phyloP scores from a whole-genome alignment of 2,113 vertebrate genomes.

The Polypterus senegalus region DNA sequence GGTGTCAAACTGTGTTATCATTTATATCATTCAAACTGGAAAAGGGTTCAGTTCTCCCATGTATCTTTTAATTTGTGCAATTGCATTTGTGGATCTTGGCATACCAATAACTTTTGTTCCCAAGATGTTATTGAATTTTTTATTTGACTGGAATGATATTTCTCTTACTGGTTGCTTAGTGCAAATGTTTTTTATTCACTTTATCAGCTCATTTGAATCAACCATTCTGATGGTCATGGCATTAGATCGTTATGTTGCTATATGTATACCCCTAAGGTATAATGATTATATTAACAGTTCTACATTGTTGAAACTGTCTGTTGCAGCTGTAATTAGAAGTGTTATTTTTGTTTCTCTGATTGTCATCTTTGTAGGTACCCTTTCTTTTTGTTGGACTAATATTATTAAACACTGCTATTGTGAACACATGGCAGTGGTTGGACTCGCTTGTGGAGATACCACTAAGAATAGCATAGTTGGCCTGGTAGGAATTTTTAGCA shows the following conservation, averaged over 20 bases:
- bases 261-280: constrained; percentile 31
- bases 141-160: constrained; percentile 31
- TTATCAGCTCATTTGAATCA: constrained; percentile 51
- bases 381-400: constrained; percentile 29
- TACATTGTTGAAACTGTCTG: constrained; percentile 25
- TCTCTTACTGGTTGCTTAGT: constrained; percentile 44
- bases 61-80: constrained; percentile 48
- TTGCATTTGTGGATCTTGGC: constrained; percentile 32
- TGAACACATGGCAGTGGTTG: constrained; percentile 41
- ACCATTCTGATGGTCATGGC: constrained; percentile 54
- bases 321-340: constrained; percentile 11
- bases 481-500: constrained; percentile 14
- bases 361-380: constrained; percentile 14
- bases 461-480: constrained; percentile 28
- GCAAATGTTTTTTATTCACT: constrained; percentile 66
- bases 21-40: constrained; percentile 27
- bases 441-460: constrained; percentile 33
- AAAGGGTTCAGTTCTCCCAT: constrained; percentile 46
- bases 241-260: too few species aligned
- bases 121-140: constrained; percentile 39
- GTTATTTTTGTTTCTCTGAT: constrained; percentile 5
- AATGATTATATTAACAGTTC: constrained; percentile 21
- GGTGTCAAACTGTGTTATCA: constrained; percentile 37
- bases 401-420: constrained; percentile 33
- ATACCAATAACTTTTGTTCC: constrained; percentile 23